Evolutionary conservation across 2,113 vertebrate species (phyloP).

Genomic region (Machaerirhynchus nigripectus): DNA sequence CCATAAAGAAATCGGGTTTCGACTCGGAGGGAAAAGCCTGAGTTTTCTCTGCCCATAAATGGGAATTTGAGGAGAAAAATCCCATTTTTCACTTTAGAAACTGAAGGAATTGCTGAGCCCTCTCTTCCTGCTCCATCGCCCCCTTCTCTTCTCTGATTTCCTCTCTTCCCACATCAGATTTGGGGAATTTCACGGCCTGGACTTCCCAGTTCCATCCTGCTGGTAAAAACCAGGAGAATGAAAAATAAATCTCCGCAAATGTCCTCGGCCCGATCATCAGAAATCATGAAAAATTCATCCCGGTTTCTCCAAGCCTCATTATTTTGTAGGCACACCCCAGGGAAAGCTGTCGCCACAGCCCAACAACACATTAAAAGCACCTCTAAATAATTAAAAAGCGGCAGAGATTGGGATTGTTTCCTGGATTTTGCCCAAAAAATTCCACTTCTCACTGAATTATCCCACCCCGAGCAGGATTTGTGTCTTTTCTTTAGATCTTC

Average conservation of each 20-base stretch:
- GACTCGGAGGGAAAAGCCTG: background rate
- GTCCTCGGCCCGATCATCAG: background rate
- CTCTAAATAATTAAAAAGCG: conserved; percentile 62
- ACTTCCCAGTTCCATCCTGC: background rate
- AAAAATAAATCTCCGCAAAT: background rate
- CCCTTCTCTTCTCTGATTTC: background rate
- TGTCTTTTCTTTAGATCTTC: background rate
- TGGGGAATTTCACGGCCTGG: background rate
- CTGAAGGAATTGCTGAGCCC: background rate
- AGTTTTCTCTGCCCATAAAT: background rate
- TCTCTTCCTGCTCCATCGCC: background rate
- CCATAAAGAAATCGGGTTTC: background rate
- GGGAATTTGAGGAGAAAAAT: background rate
- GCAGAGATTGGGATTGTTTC: background rate
- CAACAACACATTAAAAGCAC: conserved; percentile 7
- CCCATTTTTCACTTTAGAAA: background rate
- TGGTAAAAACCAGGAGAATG: background rate
- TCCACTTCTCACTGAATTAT: background rate
- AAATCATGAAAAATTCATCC: conserved; percentile 60
- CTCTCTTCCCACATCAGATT: background rate
- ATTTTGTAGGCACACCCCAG: conserved; percentile 34
- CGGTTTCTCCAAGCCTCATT: conserved; percentile 18
- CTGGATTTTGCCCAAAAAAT: background rate
- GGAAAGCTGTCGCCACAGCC: conserved; percentile 21
- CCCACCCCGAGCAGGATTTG: background rate